phyloP scores from a whole-genome alignment of 1,140 invertebrate species.

The Sitobion miscanthi region DNA sequence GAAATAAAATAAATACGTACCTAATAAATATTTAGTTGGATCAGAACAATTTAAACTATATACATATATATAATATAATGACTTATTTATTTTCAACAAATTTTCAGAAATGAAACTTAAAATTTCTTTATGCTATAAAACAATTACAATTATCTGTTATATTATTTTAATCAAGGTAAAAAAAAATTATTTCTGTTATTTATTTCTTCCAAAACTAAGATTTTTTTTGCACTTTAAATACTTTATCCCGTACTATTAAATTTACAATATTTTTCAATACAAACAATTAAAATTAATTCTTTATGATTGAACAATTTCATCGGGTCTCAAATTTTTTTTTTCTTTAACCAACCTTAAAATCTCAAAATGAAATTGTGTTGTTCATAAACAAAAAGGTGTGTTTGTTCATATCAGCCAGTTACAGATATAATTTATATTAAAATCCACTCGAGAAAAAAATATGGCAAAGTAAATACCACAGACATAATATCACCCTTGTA shows the following conservation, averaged over 20 bases:
- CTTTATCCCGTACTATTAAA: no score
- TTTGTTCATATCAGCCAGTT: background rate
- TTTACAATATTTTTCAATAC: no score
- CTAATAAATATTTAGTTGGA: no score
- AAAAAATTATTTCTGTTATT: background rate
- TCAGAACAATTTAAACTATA: no score
- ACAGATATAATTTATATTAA: background rate
- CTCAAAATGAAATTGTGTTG: background rate
- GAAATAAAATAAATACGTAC: no score
- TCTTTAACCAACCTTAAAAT: background rate
- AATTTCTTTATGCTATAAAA: no score
- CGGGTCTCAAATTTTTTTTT: background rate
- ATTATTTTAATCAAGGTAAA: background rate
- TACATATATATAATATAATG: no score
- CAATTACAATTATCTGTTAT: background rate
- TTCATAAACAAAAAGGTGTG: no score
- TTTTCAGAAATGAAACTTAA: background rate
- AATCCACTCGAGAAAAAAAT: background rate
- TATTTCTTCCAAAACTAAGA: background rate
- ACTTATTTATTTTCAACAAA: background rate
- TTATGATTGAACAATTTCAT: background rate
- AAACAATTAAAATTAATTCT: no score
- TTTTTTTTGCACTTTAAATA: background rate
- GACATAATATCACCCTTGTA: background rate
- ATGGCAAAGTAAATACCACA: slow-evolving; percentile 10